Evolutionary conservation across 2,888 invertebrate species (phyloP), one percentile per base, ranked within the genome.

Genomic region (Smittia sp.): DNA sequence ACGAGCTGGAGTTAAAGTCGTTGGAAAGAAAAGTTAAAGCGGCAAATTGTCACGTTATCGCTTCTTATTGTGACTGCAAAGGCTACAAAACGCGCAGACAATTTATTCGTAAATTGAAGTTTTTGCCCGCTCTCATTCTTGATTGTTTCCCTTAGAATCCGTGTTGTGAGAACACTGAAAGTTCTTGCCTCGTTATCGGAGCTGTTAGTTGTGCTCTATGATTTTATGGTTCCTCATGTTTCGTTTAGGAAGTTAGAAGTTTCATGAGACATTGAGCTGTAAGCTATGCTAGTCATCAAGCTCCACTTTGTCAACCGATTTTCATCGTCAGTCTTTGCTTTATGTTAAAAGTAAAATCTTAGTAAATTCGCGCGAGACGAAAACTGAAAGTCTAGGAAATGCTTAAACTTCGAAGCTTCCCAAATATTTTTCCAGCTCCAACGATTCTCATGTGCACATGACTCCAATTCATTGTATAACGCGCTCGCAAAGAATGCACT

Each of bases 401-500:
- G n/a, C n/a, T n/a, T n/a, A n/a, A n/a, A n/a, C n/a, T n/a, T n/a
- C n/a, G n/a, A 46, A 46, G 52, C 11, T 46, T 46, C 52, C 52
- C 18, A 15, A 46, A 46, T 18, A 15, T 46, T 13, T 46, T 18
- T 46, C n/a, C 2, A 46, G n/a, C 52, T 15, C 9, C 18, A 58
- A 58, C 22, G 9, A 20, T 58, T 58, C 58, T 58, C 58, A 58
- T 20, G 58, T 58, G 18, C 58, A 2, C 58, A 22, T 9, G 18
- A 20, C 22, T 58, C 4, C 18, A 4, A 4, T 20, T 1, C 58
- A 58, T 58, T 58, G 58, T 18, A 22, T 58, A 58, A 58, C 20
- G 3, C 4, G 15, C 52, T n/a, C 18, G 13, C 11, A 54, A 69
- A 69, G 69, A 69, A 69, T 69, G 69, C 69, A 69, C 69, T 69